Evolutionary conservation across 2,888 invertebrate genomes (phyloP), one percentile per base, ranked within the genome.

Genomic region (Exephanes ischioxanthus): DNA sequence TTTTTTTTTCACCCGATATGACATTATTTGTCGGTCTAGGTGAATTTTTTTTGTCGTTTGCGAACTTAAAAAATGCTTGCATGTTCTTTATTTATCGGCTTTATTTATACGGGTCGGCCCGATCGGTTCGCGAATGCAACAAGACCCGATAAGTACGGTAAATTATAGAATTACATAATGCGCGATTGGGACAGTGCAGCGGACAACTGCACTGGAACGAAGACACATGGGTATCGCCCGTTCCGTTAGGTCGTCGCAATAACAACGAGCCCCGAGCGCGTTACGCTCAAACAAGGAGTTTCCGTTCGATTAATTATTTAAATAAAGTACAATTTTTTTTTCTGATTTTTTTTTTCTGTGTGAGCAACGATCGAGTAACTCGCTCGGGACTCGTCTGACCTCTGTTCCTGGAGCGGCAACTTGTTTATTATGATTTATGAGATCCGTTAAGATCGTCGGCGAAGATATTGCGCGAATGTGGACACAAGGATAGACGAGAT

Each of bases 91-190:
- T 58, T 58, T 58, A 58, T 22, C 26, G 11, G 22, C 22, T 22
- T 22, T 19, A 19, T 53, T 53, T 26, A 26, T 26, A 30, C 16
- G 16, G 30, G 61, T 30, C 30, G 1, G 30, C 11, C 3, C 30
- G 63, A 30, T 63, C 7, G 4, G 26, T 26, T 58, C 19, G 55
- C 77, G 68, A 58, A 67, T 53, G 41, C 67, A 58, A 19, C 66
- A 51, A 30, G 70, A 48, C 63, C 66, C 71, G 84, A 80, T 80
- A 79, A 70, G 75, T 79, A 73, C 77, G 61, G 68, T 68, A 84
- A 73, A 85, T 79, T 78, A 80, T 48, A 71, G 71, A 76, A 76
- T 84, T 84, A 26, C 84, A 58, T 67, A 84, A 84, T 33, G 37
- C 19, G 19, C 61, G 78, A 45, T 26, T 33, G 51, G 51, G 22